Evolutionary conservation across 2,113 vertebrate species (phyloP).

Genomic region (Terrapene triunguis): DNA sequence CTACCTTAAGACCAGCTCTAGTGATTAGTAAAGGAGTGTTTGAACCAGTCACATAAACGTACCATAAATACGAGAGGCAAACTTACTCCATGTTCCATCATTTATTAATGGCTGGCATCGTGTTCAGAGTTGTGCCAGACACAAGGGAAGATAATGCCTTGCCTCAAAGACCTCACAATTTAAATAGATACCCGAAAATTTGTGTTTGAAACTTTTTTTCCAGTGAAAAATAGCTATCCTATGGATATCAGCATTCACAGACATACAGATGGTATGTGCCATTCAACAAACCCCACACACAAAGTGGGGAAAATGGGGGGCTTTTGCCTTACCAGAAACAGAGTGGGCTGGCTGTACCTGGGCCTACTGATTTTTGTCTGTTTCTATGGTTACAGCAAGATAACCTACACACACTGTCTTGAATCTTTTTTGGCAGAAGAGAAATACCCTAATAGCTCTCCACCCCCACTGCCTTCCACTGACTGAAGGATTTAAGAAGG

Average conservation of each 20-base stretch:
- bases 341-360: background rate
- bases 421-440: background rate
- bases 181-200: background rate
- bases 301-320: background rate
- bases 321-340: background rate
- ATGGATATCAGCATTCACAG: background rate
- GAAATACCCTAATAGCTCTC: background rate
- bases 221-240: background rate
- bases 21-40: background rate
- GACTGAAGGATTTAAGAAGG: background rate
- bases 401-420: background rate
- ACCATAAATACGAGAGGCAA: background rate
- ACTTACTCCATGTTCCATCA: background rate
- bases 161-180: background rate
- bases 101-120: background rate
- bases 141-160: background rate
- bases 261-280: background rate
- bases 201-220: background rate
- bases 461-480: background rate
- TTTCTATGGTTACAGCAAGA: slow-evolving; percentile 42
- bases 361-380: background rate
- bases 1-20: background rate
- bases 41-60: background rate
- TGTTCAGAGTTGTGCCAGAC: background rate
- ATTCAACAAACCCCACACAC: background rate